Evolutionary conservation across 2,797 vertebrate species (phyloP).

Genomic region (Girardinus metallicus): DNA sequence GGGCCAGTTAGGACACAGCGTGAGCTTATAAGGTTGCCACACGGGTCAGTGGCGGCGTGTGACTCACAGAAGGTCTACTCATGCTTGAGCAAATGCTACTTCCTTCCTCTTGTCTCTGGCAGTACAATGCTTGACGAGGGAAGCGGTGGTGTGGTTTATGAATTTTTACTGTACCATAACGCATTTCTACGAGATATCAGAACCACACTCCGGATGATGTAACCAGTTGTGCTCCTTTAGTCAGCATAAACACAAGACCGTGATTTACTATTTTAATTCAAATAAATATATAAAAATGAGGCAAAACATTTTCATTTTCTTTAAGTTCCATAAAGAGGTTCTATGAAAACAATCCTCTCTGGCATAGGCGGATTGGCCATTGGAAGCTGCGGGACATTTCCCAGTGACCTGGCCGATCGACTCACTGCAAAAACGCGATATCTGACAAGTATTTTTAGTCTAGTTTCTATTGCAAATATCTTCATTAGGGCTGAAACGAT

Average conservation of each 20-base stretch:
- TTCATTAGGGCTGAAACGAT: no score
- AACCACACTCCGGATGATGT: not conserved
- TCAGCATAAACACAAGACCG: not conserved
- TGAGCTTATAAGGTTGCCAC: slow-evolving; percentile 76
- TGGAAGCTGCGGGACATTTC: no score
- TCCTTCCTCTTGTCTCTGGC: slow-evolving; percentile 55
- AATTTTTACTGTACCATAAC: not conserved
- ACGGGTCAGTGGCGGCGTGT: slow-evolving; percentile 74
- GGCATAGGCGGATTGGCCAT: no score
- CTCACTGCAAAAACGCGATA: no score
- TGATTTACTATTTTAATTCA: not conserved
- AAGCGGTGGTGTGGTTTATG: not conserved
- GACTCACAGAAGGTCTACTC: slow-evolving; percentile 71
- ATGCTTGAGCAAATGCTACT: slow-evolving; percentile 52
- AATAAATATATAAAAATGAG: not conserved
- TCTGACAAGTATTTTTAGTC: no score
- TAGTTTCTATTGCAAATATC: no score
- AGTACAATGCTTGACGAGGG: not conserved
- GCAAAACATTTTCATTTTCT: not conserved
- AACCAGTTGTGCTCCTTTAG: no score
- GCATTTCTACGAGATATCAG: not conserved
- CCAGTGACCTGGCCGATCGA: no score
- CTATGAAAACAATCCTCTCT: not conserved
- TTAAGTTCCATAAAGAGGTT: not conserved
- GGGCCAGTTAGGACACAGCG: slow-evolving; percentile 73